Percentiles rank a stretch among this genome's conserved stretches.
Evolutionary conservation across 2,113 vertebrate genomes (phyloP).

Genomic region (Arothron firmamentum): DNA sequence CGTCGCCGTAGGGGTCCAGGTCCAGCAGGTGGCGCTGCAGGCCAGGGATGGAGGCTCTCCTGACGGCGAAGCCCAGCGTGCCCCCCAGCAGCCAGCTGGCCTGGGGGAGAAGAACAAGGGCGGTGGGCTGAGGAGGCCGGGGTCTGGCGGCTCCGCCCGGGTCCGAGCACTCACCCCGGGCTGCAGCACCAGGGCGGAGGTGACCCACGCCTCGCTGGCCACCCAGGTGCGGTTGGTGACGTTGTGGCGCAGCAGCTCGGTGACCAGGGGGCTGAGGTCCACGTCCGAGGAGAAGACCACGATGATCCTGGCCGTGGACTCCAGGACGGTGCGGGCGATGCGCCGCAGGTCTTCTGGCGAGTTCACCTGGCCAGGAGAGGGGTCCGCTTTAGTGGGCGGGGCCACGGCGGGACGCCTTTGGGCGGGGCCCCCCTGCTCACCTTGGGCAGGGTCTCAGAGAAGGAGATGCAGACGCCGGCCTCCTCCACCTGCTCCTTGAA

Average conservation of each 20-base stretch:
- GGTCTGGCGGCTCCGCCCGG: no score
- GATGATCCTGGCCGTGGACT: constrained; percentile 79
- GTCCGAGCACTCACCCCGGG: constrained; percentile 61
- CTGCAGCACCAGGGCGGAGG: constrained; percentile 77
- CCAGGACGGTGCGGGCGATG: constrained; percentile 67
- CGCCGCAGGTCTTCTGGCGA: constrained; percentile 69
- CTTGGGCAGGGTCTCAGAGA: constrained; percentile 82
- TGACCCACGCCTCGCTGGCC: constrained; percentile 83
- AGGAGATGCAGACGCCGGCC: constrained; percentile 80
- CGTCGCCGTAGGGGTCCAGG: constrained; percentile 72
- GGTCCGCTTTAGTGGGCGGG: background rate
- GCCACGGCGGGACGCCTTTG: background rate
- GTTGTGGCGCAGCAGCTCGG: constrained; percentile 73
- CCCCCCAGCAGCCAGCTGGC: constrained; percentile 72
- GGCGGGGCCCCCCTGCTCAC: constrained; percentile 20
- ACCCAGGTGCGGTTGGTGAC: constrained; percentile 82
- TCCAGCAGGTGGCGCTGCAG: constrained; percentile 72
- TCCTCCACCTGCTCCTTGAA: constrained; percentile 82
- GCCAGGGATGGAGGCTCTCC: constrained; percentile 73
- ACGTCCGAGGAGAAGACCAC: constrained; percentile 84
- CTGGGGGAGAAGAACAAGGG: constrained; percentile 33
- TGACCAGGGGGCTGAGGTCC: constrained; percentile 78
- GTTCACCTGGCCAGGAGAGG: constrained; percentile 37
- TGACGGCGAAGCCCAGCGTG: constrained; percentile 79
- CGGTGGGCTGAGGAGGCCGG: background rate